Evolutionary conservation across 2,113 vertebrate genomes (phyloP), one percentile per base, ranked within the genome.

Genomic region (Tautogolabrus adspersus): DNA sequence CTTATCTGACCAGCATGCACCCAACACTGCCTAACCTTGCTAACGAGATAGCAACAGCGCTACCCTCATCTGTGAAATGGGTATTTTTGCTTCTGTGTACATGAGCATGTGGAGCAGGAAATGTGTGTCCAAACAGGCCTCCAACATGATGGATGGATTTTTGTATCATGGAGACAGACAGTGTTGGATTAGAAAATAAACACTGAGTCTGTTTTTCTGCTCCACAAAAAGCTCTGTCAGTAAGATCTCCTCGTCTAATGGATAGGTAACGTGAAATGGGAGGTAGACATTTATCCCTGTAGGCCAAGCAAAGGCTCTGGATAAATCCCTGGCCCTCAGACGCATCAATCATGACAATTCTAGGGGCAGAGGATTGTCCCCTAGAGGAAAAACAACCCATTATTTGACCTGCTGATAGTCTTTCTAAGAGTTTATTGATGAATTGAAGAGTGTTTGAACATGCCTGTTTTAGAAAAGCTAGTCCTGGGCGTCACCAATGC

Each of bases 331-430:
- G 68, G 42, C 64, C 81, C 38, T 52, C 78, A 86, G 79, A 89
- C 71, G 68, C 91, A 91, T 91, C 86, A 88, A 90, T 92, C 91
- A 91, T 4, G 34, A 55, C 38, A 64, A 18, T 66, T 62, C 60
- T 23, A 83, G 62, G 59, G 60, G 68, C 67, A 23, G 61, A 54
- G 70, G 8, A 57, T 72, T 79, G 79, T 85, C 81, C 82, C 80
- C 78, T 52, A 0, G 42, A 76, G 87, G 83, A 34, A 73, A 70
- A 76, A 76, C 72, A 87, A 64, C 56, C 80, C 26, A 76, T 83
- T 77, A 84, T 88, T 76, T 77, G 76, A 83, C 65, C 79, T 46
- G 46, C 58, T 76, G 83, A 89, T 77, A 64, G 42, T 63, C 76
- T 59, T 0, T 62, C 58, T 46, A 60, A 57, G 0, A 59, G 70